A percentile compares a stretch with the other conserved stretches of the same genome.
Conservation (phyloP, 2,113 vertebrate species). For the Tychaedon coryphoeus region DNA sequence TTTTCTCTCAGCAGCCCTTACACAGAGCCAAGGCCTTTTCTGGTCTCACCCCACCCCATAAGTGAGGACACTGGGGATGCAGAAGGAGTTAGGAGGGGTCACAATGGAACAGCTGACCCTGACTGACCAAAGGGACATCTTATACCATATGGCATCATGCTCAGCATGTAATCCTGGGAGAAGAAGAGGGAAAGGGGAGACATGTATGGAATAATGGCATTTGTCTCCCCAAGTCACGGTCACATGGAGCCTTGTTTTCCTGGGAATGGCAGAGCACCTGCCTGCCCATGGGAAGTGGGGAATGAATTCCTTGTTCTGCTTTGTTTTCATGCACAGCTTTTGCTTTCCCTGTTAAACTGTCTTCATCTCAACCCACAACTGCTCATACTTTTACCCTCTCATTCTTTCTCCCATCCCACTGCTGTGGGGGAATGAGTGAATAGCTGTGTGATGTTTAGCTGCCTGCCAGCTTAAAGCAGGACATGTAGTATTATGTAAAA, state of each 20-base stretch:
- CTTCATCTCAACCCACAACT: background rate
- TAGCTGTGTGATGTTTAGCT: background rate
- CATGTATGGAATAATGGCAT: fast-evolving
- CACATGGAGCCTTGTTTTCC: background rate
- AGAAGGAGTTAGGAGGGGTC: background rate
- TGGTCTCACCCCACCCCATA: background rate
- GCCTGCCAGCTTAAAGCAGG: background rate
- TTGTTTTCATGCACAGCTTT: background rate
- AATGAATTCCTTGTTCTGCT: background rate
- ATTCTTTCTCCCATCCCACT: background rate
- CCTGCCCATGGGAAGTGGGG: background rate
- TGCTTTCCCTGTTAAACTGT: background rate
- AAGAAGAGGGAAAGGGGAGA: background rate
- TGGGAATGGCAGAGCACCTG: background rate
- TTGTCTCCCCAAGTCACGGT: background rate
- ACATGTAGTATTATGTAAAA: background rate
- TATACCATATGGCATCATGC: background rate
- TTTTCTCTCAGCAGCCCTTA: background rate
- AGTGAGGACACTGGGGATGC: background rate
- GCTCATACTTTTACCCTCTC: background rate
- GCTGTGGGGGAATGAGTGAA: background rate
- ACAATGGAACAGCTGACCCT: background rate
- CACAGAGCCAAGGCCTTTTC: background rate
- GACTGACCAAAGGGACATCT: background rate
- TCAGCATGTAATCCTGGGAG: background rate